Conservation (phyloP, 2,797 vertebrate species). For the Crenichthys baileyi region DNA sequence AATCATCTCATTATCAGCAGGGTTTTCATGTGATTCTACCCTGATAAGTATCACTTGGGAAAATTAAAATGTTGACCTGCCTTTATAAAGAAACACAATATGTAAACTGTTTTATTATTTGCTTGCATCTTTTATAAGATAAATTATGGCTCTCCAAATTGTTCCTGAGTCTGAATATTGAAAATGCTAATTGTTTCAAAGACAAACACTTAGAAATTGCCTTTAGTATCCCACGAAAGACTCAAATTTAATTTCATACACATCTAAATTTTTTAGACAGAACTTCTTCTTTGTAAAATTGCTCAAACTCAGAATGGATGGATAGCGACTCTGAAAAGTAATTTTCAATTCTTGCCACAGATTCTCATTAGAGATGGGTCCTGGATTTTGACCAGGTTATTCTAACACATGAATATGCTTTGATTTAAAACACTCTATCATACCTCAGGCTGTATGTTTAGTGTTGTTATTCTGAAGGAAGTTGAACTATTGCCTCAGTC, state of each 20-base stretch:
- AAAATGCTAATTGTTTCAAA: background rate
- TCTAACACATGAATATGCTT: no score
- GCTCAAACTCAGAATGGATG: no score
- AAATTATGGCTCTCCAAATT: background rate
- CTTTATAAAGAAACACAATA: background rate
- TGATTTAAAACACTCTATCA: no score
- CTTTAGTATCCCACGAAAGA: background rate
- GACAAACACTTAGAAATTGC: background rate
- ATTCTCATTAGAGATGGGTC: no score
- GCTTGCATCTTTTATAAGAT: background rate
- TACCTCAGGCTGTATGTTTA: no score
- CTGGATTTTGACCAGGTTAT: no score
- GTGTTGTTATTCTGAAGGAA: no score
- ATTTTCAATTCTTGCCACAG: no score
- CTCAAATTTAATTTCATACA: background rate
- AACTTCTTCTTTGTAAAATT: background rate
- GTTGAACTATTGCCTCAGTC: no score
- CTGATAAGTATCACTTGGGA: background rate
- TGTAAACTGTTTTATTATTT: background rate
- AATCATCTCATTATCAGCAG: background rate
- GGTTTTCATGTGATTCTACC: conserved; percentile 4
- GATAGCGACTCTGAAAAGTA: no score
- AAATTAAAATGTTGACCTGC: background rate
- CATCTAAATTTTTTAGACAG: background rate
- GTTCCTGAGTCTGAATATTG: background rate